A percentile compares a stretch with the other conserved stretches of the same genome.
Evolutionary conservation across 1,140 invertebrate genomes (phyloP).

Genomic region (Pteromalus puparum): DNA sequence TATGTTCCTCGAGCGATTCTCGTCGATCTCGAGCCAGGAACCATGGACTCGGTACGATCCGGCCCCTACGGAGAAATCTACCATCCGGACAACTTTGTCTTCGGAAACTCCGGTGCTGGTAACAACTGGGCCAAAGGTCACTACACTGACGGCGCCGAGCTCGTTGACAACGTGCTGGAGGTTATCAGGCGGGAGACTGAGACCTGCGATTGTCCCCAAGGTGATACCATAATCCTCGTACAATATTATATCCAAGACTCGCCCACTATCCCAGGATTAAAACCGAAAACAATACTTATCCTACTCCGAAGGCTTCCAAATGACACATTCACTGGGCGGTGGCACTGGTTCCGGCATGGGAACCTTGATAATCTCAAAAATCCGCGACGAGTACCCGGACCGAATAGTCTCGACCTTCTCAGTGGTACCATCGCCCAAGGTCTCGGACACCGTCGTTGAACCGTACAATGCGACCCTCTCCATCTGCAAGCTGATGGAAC

Average conservation of each 20-base stretch:
- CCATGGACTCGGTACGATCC: slow-evolving; percentile 94
- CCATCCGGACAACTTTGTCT: slow-evolving; percentile 93
- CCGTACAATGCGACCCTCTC: slow-evolving; percentile 88
- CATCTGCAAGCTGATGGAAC: slow-evolving; percentile 88
- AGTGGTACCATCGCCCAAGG: slow-evolving; percentile 92
- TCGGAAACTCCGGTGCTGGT: slow-evolving; percentile 84
- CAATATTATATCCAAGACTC: no score
- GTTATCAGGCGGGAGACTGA: slow-evolving; percentile 92
- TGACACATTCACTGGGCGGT: slow-evolving; percentile 87
- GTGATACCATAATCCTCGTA: not conserved
- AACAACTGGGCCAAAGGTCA: slow-evolving; percentile 96
- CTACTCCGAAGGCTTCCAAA: slow-evolving; percentile 80
- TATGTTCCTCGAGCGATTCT: slow-evolving; percentile 95
- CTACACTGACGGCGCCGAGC: slow-evolving; percentile 92
- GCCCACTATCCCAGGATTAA: no score
- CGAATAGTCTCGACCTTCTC: slow-evolving; percentile 95
- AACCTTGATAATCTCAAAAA: slow-evolving; percentile 90
- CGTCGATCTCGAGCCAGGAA: slow-evolving; percentile 95
- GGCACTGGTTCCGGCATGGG: slow-evolving; percentile 93
- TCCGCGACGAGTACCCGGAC: slow-evolving; percentile 91
- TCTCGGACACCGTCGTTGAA: slow-evolving; percentile 88
- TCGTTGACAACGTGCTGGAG: slow-evolving; percentile 90
- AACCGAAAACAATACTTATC: no score
- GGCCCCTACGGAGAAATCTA: slow-evolving; percentile 91
- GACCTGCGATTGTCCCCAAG: slow-evolving; percentile 87